These are phyloP conservation scores for Cerastis rubricosa DNA, from an alignment of 2,888 invertebrate species.

Conservation along the genomic window DNA sequence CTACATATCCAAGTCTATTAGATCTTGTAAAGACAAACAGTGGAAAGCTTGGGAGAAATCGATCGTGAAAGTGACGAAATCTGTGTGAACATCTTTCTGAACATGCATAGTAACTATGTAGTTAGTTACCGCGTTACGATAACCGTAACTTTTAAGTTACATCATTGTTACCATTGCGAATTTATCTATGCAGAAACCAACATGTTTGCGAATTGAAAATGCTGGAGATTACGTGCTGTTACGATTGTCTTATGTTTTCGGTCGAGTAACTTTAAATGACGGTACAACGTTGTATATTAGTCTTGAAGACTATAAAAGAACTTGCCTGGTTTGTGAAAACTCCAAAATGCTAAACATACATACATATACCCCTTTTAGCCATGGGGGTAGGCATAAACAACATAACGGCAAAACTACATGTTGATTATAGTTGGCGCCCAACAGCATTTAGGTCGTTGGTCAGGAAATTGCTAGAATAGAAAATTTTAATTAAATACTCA, in stretches of 20 bases:
- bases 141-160: constrained; percentile 41
- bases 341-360: background rate
- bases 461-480: background rate
- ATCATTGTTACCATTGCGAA: constrained; percentile 32
- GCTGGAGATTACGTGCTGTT: constrained; percentile 11
- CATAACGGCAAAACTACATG: background rate
- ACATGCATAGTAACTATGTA: constrained; percentile 46
- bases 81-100: constrained; percentile 76
- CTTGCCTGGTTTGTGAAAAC: background rate
- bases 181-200: constrained; percentile 34
- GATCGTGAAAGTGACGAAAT: constrained; percentile 85
- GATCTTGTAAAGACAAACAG: constrained; percentile 70
- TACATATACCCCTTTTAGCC: background rate
- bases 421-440: constrained; percentile 25
- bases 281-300: background rate
- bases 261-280: constrained; percentile 25
- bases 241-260: constrained; percentile 2
- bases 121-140: constrained; percentile 45
- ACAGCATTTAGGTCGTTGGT: constrained; percentile 2
- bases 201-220: constrained; percentile 22
- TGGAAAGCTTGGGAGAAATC: constrained; percentile 83
- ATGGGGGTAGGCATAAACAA: background rate
- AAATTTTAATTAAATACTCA: constrained; percentile 16
- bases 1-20: constrained; percentile 62
- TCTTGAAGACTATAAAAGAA: background rate